A percentile compares a stretch with the other conserved stretches of the same genome.
These are phyloP conservation scores for Machimus atricapillus DNA, from an alignment of 2,888 invertebrate species.

Conservation along the genomic window DNA sequence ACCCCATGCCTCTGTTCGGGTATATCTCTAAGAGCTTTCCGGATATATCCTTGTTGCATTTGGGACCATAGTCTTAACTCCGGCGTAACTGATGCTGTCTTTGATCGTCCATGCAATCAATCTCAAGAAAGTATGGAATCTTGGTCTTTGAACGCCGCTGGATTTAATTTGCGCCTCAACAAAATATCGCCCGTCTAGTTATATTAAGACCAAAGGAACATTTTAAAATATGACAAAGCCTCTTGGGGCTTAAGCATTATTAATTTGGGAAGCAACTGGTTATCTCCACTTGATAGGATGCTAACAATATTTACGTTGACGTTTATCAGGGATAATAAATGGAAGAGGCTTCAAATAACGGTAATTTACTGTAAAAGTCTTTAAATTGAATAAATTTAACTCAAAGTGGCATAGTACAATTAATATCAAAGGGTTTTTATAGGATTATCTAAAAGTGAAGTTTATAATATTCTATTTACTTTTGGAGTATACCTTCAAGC, in stretches of 20 bases:
- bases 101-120: conserved; percentile 11
- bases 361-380: neutral
- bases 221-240: neutral
- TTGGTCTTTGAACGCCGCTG: neutral
- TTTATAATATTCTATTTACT: no score
- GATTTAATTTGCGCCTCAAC: neutral
- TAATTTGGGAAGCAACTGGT: neutral
- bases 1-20: neutral
- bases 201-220: neutral
- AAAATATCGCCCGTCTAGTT: neutral
- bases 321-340: neutral
- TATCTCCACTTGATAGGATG: neutral
- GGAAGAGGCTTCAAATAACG: neutral
- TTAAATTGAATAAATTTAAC: neutral
- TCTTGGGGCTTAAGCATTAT: neutral
- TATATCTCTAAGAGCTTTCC: neutral
- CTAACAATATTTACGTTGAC: neutral
- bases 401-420: neutral
- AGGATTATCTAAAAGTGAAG: no score
- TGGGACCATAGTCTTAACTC: neutral
- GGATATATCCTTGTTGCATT: conserved; percentile 21
- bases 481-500: no score
- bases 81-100: conserved; percentile 10
- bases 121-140: neutral
- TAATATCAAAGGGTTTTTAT: neutral